Evolutionary conservation across 2,113 vertebrate genomes (phyloP), one percentile per base, ranked within the genome.

Genomic region (Oryzias woworae): DNA sequence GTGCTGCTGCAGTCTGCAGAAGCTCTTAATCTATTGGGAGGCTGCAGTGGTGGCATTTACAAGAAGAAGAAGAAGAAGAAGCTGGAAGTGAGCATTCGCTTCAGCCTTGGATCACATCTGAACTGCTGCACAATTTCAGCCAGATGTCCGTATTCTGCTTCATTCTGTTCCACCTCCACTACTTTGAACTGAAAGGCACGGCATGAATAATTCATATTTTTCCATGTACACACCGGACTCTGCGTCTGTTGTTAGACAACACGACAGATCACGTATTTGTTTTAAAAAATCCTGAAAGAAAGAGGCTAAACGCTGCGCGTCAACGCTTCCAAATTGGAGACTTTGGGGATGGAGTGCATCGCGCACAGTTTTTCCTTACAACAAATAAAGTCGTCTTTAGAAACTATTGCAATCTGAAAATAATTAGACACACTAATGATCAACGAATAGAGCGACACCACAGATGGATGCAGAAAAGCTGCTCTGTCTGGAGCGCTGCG

Each of bases 201-300:
- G 1, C 58, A 83, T 92, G 56, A 85, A 92, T 92, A 69, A 92
- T 90, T 83, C 54, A 92, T 48, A 10, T 49, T 64, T 85, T 85
- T 85, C 85, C 77, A 4, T 81, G 71, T 69, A 45, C 60, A 73
- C 63, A 44, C 53, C 52, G 60, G 58, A 59, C 41, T 18, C 47
- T 48, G 12, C 26, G 53, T 58, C 70, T 65, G 10, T 28, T 42
- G 53, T 57, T 46, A 2, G 26, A 51, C 4, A 2, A 44, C 18
- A 46, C 10, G 4, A 18, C n/a, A 50, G 62, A 13, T 64, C 52
- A 66, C 44, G 75, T 64, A 58, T 75, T 7, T 16, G 58, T 53
- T 28, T 4, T 1, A 20, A 18, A 57, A 57, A 36, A 48, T 51
- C 20, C 20, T 20, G 20, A 22, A 10, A 15, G 23, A 44, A 58